Evolutionary conservation across 2,797 vertebrate genomes (phyloP).

Genomic region (Cyprinodon diabolis): DNA sequence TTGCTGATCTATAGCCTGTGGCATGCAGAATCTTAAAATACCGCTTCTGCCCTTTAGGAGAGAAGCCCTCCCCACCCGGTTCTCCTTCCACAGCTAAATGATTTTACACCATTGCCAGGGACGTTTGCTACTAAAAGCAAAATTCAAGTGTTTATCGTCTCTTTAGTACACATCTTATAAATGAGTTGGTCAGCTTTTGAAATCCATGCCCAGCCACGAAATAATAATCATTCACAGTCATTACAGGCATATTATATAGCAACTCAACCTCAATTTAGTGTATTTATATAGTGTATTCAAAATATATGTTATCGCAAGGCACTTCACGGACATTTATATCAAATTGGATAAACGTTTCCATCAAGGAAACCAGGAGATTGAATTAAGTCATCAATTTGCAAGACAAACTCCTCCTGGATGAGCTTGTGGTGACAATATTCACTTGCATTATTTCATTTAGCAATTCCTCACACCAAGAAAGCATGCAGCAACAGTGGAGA

Average conservation of each 20-base stretch:
- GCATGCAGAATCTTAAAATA: slow-evolving; percentile 67
- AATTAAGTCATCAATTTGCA: too few relatives aligned
- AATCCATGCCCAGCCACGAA: background rate
- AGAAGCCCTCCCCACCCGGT: slow-evolving; percentile 29
- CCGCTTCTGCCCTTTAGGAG: slow-evolving; percentile 53
- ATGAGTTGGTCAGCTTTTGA: slow-evolving; percentile 14
- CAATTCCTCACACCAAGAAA: too few relatives aligned
- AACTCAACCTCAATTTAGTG: too few relatives aligned
- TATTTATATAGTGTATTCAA: too few relatives aligned
- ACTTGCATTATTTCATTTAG: too few relatives aligned
- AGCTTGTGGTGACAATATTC: too few relatives aligned
- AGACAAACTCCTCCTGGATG: too few relatives aligned
- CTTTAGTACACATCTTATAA: slow-evolving; percentile 30
- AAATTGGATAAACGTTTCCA: too few relatives aligned
- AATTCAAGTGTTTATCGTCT: slow-evolving; percentile 26
- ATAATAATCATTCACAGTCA: background rate
- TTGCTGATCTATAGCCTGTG: slow-evolving; percentile 64
- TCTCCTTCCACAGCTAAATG: slow-evolving; percentile 43
- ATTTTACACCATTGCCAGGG: slow-evolving; percentile 35
- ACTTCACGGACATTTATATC: too few relatives aligned
- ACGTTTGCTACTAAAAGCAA: slow-evolving; percentile 33
- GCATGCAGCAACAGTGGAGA: too few relatives aligned
- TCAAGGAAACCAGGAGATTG: too few relatives aligned
- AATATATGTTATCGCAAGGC: too few relatives aligned
- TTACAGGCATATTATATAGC: background rate